Evolutionary conservation across 2,113 vertebrate genomes (phyloP).

Genomic region (Ascaphus truei): DNA sequence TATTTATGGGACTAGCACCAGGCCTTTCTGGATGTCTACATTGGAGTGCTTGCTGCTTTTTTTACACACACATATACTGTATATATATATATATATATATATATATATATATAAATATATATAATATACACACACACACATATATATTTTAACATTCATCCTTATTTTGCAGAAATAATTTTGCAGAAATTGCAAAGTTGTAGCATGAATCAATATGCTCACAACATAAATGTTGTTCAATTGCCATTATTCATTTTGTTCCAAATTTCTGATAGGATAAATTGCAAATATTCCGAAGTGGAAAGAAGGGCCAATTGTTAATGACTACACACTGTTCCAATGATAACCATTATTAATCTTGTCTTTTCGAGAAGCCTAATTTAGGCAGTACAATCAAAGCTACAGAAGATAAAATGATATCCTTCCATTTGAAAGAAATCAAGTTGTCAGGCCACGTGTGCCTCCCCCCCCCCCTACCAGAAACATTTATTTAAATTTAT

Average conservation of each 20-base stretch:
- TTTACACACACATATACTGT: no score
- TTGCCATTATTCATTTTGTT: no score
- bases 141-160: constrained; percentile 36
- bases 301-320: constrained; percentile 61
- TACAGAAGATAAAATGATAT: constrained; percentile 78
- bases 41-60: no score
- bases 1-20: no score
- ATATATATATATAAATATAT: no score
- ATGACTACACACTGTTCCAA: constrained; percentile 68
- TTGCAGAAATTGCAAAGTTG: constrained; percentile 48
- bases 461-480: constrained; percentile 71
- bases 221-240: not conserved
- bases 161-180: constrained; percentile 18
- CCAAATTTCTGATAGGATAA: not conserved
- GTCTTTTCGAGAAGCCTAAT: constrained; percentile 74
- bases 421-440: constrained; percentile 83
- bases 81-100: no score
- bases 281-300: not conserved
- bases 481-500: constrained; percentile 38
- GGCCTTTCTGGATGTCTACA: no score
- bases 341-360: constrained; percentile 65
- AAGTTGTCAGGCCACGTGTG: constrained; percentile 67
- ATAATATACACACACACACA: no score
- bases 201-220: not conserved
- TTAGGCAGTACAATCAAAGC: constrained; percentile 79